Conservation (phyloP, 2,888 invertebrate genomes). For the Spatulosminthurus flaviceps region DNA sequence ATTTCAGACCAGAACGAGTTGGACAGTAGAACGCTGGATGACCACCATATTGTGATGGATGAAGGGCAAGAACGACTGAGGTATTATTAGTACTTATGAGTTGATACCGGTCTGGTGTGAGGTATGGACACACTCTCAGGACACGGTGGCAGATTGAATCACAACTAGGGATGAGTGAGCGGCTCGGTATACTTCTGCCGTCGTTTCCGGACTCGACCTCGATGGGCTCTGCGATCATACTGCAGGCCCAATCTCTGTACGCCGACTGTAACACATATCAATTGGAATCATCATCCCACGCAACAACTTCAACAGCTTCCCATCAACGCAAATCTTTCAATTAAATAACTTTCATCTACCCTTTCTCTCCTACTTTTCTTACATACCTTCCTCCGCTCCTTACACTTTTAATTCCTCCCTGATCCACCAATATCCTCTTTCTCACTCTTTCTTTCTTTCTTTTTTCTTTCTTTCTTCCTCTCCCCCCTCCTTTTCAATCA, state of each 20-base stretch:
- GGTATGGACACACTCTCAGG: constrained; percentile 63
- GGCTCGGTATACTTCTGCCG: constrained; percentile 45
- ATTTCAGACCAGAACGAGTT: constrained; percentile 36
- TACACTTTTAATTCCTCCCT: constrained; percentile 21
- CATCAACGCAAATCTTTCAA: constrained; percentile 24
- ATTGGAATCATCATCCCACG: constrained; percentile 10
- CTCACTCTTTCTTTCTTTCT: neutral
- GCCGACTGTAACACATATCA: constrained; percentile 55
- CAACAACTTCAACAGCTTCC: neutral
- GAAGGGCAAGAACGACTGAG: constrained; percentile 47
- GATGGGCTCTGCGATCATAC: constrained; percentile 48
- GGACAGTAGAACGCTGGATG: constrained; percentile 63
- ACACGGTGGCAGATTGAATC: constrained; percentile 63
- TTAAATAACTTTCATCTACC: constrained; percentile 25
- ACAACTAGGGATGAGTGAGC: constrained; percentile 59
- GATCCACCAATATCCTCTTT: constrained; percentile 22
- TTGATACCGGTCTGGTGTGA: constrained; percentile 61
- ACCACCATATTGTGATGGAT: constrained; percentile 62
- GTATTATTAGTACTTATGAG: constrained; percentile 40
- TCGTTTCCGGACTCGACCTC: constrained; percentile 55
- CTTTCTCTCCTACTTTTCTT: neutral
- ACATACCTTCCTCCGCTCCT: neutral
- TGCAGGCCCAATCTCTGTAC: constrained; percentile 63
- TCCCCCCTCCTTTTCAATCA: neutral
- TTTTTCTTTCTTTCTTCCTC: neutral